phyloP scores from a whole-genome alignment of 2,113 vertebrate species.

The Antechinus flavipes region DNA sequence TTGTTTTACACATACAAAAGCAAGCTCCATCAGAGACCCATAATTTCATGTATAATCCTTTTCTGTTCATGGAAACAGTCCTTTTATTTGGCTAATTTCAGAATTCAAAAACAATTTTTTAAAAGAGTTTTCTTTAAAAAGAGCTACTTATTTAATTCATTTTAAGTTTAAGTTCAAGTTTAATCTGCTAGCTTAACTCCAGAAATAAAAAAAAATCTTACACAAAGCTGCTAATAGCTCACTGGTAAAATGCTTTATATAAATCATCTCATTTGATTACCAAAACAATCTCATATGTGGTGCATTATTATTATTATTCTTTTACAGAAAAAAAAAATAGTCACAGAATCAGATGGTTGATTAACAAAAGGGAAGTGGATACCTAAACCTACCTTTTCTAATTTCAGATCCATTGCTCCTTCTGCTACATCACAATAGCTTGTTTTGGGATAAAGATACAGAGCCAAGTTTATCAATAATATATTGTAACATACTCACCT shows the following conservation, averaged over 20 bases:
- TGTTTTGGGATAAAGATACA: slow-evolving; percentile 50
- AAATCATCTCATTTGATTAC: not conserved
- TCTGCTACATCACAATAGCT: slow-evolving; percentile 21
- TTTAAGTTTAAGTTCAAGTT: not conserved
- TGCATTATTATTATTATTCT: not conserved
- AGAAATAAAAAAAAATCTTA: not conserved
- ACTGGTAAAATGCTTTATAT: not conserved
- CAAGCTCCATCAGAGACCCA: not conserved
- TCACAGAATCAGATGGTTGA: not conserved
- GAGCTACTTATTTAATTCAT: not conserved
- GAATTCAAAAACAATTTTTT: not conserved
- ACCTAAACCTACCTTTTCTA: not conserved
- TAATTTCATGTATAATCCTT: not conserved
- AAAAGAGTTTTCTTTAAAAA: not conserved
- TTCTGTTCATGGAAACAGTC: not conserved
- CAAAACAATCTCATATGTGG: not conserved
- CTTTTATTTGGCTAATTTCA: not conserved
- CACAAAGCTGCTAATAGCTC: too few species aligned
- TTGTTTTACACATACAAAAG: not conserved
- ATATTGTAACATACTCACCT: slow-evolving; percentile 82
- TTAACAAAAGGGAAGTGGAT: not conserved
- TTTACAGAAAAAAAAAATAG: not conserved
- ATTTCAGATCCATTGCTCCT: not conserved
- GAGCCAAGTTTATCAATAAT: slow-evolving; percentile 16
- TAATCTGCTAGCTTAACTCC: not conserved